Conservation (phyloP, 2,888 invertebrate genomes). For the Trissoscelio sp. region DNA sequence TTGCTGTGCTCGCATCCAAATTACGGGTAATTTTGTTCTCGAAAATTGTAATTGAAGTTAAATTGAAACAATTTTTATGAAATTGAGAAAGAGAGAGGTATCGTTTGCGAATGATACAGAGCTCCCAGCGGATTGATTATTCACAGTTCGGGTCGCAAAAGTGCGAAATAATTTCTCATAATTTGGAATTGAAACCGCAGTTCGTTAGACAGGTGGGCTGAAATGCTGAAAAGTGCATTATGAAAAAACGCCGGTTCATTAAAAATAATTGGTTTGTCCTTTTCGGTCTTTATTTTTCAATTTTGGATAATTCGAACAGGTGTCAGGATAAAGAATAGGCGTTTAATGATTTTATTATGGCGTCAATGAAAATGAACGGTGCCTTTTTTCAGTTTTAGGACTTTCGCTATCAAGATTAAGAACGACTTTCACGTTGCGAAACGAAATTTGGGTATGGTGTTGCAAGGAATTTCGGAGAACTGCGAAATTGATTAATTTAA, state of each 20-base stretch:
- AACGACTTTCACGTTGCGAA: slow-evolving; percentile 25
- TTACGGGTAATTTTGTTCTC: background rate
- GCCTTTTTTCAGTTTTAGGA: slow-evolving; percentile 4
- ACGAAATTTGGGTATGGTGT: background rate
- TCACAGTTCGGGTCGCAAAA: background rate
- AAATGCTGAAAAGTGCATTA: background rate
- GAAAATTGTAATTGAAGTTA: background rate
- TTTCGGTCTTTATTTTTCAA: slow-evolving; percentile 44
- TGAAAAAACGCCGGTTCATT: slow-evolving; percentile 38
- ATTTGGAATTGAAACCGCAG: slow-evolving; percentile 14
- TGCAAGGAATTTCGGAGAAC: background rate
- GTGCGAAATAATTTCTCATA: slow-evolving; percentile 27
- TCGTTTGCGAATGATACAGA: background rate
- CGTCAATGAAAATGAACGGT: slow-evolving; percentile 4
- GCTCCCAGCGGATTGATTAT: slow-evolving; percentile 9
- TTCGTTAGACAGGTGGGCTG: slow-evolving; percentile 14
- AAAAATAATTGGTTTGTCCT: slow-evolving; percentile 40
- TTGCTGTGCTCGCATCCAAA: background rate
- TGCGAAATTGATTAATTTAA: background rate
- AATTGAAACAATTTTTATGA: background rate
- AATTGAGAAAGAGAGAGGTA: background rate
- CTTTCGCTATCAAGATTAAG: slow-evolving; percentile 18
- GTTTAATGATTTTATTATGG: slow-evolving; percentile 49
- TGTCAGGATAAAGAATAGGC: slow-evolving; percentile 44
- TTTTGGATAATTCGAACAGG: slow-evolving; percentile 33